phyloP scores from a whole-genome alignment of 2,888 invertebrate genomes.

The Anthrax anthrax region DNA sequence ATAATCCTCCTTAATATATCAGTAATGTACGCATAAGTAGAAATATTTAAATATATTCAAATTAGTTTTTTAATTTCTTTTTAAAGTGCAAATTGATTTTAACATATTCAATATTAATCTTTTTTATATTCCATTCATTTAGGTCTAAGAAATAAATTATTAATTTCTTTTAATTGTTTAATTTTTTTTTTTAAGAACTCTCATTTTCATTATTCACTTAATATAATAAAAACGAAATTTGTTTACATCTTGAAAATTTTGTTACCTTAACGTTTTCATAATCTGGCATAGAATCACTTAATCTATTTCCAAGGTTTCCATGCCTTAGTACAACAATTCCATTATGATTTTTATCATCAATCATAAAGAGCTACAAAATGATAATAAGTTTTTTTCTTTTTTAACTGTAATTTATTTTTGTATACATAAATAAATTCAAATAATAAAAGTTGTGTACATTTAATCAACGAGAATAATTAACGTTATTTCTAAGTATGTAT shows the following conservation, averaged over 20 bases:
- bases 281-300: conserved; percentile 40
- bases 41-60: not conserved
- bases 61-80: too few species aligned
- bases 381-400: not conserved
- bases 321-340: conserved; percentile 39
- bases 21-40: not conserved
- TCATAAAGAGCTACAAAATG: conserved; percentile 31
- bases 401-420: too few species aligned
- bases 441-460: not conserved
- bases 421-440: not conserved
- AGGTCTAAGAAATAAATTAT: too few species aligned
- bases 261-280: conserved; percentile 57
- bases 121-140: too few species aligned
- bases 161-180: too few species aligned
- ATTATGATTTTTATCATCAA: conserved; percentile 43
- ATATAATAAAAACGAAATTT: too few species aligned
- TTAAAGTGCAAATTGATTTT: too few species aligned
- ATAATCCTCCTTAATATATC: conserved; percentile 26
- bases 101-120: too few species aligned
- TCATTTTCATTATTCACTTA: too few species aligned
- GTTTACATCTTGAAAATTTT: too few species aligned
- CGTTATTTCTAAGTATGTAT: too few species aligned
- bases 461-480: not conserved
- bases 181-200: too few species aligned
- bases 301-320: conserved; percentile 38